phyloP scores from a whole-genome alignment of 2,797 vertebrate species.

The Peromyscus eremicus region DNA sequence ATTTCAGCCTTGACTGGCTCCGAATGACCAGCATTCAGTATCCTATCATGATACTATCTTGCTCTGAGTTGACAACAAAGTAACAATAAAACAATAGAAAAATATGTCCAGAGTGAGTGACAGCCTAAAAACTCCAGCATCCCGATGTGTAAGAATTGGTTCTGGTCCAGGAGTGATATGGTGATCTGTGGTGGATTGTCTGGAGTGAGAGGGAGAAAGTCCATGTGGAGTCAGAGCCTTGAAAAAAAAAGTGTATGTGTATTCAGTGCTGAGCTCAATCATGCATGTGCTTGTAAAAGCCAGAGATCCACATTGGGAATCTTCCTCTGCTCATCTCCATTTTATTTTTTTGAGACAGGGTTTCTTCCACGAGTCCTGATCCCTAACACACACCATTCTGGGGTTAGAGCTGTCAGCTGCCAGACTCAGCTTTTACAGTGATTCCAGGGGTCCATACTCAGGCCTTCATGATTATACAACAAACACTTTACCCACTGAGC shows the following conservation, averaged over 20 bases:
- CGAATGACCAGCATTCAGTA: neutral
- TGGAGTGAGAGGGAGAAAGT: neutral
- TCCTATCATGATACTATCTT: neutral
- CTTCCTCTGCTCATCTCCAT: neutral
- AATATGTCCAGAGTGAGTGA: neutral
- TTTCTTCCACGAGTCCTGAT: neutral
- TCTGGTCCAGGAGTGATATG: neutral
- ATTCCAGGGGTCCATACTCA: neutral
- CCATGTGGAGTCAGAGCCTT: neutral
- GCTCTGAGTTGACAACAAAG: slow-evolving; percentile 36
- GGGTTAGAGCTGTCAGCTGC: neutral
- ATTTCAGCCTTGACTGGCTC: neutral
- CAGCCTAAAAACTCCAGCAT: neutral
- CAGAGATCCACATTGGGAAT: neutral
- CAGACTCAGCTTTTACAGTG: neutral
- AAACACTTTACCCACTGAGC: too few relatives aligned
- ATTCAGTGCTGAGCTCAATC: neutral
- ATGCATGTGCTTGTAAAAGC: neutral
- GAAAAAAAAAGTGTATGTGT: neutral
- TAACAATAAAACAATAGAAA: slow-evolving; percentile 19
- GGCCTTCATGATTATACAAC: neutral
- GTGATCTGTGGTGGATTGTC: neutral
- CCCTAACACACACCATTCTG: neutral
- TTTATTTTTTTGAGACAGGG: neutral
- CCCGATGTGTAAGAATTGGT: neutral